A percentile compares a stretch with the other conserved stretches of the same genome.
phyloP scores from a whole-genome alignment of 92 coral and sea anemone genomes.

The Porites rus region DNA sequence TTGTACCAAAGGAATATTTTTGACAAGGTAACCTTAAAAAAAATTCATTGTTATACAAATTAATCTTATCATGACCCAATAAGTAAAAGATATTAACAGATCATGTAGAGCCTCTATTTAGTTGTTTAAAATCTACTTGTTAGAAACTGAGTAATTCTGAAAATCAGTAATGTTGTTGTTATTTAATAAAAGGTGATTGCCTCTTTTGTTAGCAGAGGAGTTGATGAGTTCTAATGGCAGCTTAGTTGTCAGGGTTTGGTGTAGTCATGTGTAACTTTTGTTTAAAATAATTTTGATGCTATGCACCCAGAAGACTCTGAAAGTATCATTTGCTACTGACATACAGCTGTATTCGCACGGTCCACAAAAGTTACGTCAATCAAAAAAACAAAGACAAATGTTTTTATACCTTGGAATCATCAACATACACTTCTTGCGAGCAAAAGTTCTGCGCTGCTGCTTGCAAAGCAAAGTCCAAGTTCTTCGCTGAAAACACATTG shows the following conservation, averaged over 20 bases:
- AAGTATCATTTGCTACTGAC: not conserved
- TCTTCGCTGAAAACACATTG: slow-evolving; percentile 81
- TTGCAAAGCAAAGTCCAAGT: slow-evolving; percentile 77
- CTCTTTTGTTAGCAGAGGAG: too few relatives aligned
- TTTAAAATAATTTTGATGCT: too few relatives aligned
- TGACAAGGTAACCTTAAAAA: slow-evolving; percentile 75
- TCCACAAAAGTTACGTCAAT: not conserved
- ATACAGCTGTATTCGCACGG: not conserved
- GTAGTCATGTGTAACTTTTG: too few relatives aligned
- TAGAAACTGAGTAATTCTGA: too few relatives aligned
- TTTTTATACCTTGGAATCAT: slow-evolving; percentile 43
- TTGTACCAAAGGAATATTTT: slow-evolving; percentile 93
- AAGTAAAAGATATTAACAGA: too few relatives aligned
- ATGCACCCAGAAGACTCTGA: not conserved
- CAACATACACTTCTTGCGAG: slow-evolving; percentile 80
- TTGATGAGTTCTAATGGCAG: too few relatives aligned
- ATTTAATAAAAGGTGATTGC: too few relatives aligned
- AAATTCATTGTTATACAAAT: not conserved
- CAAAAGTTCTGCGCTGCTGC: slow-evolving; percentile 90
- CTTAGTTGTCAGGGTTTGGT: too few relatives aligned
- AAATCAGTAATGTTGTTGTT: too few relatives aligned
- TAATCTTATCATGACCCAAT: not conserved
- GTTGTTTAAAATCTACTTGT: too few relatives aligned
- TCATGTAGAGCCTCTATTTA: too few relatives aligned
- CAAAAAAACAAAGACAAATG: not conserved